Evolutionary conservation across 2,797 vertebrate species (phyloP).

Genomic region (Pangasius mekongensis): DNA sequence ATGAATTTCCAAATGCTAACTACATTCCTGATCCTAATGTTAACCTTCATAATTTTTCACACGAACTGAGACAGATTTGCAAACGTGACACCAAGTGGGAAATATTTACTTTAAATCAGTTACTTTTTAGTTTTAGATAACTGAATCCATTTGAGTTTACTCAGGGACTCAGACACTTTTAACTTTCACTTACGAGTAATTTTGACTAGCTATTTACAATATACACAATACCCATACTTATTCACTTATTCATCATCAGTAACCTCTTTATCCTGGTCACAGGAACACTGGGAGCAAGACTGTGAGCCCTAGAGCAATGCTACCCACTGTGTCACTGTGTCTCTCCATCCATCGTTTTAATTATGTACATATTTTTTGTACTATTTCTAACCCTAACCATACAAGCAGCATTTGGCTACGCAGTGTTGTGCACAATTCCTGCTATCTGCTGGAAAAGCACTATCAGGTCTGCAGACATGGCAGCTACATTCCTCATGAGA

Average conservation of each 20-base stretch:
- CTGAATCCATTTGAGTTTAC: neutral
- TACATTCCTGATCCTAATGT: neutral
- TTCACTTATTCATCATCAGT: neutral
- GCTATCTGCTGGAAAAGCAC: neutral
- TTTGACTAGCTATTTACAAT: neutral
- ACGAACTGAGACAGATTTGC: neutral
- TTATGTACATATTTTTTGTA: neutral
- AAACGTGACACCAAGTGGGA: neutral
- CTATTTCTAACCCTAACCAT: neutral
- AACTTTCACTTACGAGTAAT: neutral
- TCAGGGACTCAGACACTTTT: neutral
- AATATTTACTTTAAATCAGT: neutral
- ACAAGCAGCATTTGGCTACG: neutral
- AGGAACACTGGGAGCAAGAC: neutral
- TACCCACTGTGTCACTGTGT: neutral
- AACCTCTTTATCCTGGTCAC: neutral
- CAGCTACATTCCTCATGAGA: constrained; percentile 2
- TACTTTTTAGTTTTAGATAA: neutral
- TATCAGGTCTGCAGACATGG: neutral
- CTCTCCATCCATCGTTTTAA: neutral
- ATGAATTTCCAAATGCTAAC: neutral
- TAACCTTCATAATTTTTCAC: neutral
- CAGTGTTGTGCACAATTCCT: neutral
- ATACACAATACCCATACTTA: neutral
- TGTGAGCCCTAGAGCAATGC: neutral